Base-by-base conservation (phyloP, 2,888 invertebrate species). In the Polyommatus icarus region DNA sequence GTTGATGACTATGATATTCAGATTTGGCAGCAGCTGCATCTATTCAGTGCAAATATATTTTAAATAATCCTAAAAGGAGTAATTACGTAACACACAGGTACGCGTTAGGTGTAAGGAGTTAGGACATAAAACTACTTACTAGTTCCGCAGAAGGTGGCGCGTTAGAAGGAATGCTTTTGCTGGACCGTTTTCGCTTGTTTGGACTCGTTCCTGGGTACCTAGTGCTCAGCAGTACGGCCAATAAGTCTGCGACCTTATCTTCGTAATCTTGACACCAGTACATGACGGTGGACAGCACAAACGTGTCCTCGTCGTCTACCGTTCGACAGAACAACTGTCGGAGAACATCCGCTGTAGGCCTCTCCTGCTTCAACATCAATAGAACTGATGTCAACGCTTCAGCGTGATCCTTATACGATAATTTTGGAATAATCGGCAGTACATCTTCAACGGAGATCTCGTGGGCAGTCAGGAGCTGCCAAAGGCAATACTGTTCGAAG, bases 401-500 rank as follows among this genome's bases (percentile, higher is more conserved):
- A 0, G 99, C 96, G 88, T 99, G 98, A 84, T 96, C 97, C 87
- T 96, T 95, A 88, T 96, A 96, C 85, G 97, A 97, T 80, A 98
- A 91, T 85, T 98, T 97, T 24, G 96, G 95, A 83, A 96, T 94
- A 81, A 96, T 94, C 59, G 98, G 97, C 85, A 98, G 92, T 81
- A 99, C 96, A 86, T 97, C 97, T 86, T 98, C 98, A n/a, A 98
- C 96, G 77, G 98, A 97, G 87, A 99, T 97, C 88, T 98, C 98
- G 88, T 99, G 99, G 71, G 99, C 99, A 82, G 97, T 96, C 76
- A 99, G 96, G 79, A 99, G 95, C 90, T 99, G 99, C 99, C 99
- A 99, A 73, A 99, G 95, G 89, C 98, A 99, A 88, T 98, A 97
- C 90, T 99, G 99, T 90, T 99, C 99, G 84, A 99, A 98, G 2